These are phyloP conservation scores for Pygoscelis adeliae DNA, from an alignment of 2,113 vertebrate genomes.

Conservation along the genomic window DNA sequence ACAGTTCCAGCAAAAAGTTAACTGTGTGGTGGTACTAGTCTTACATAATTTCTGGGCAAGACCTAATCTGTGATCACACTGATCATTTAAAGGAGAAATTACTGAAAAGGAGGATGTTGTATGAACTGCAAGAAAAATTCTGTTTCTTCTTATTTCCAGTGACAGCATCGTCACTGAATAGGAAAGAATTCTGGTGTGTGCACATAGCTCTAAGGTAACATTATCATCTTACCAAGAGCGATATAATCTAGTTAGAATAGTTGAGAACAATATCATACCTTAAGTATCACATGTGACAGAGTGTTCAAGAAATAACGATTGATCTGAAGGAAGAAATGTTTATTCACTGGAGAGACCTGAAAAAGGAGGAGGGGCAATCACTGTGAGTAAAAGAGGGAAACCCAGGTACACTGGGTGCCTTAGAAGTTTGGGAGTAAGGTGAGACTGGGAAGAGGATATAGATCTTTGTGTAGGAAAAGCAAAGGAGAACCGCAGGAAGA, in stretches of 20 bases:
- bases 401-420: background rate
- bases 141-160: background rate
- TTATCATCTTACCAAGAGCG: accelerated
- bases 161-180: background rate
- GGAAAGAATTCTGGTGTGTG: background rate
- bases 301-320: background rate
- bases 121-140: background rate
- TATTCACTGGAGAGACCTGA: background rate
- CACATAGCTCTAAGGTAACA: background rate
- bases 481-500: background rate
- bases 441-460: background rate
- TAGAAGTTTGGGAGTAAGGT: background rate
- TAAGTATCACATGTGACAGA: background rate
- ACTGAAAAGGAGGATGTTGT: background rate
- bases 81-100: background rate
- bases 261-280: background rate
- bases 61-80: background rate
- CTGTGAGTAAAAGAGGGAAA: background rate
- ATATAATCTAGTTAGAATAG: background rate
- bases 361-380: background rate
- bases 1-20: background rate
- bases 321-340: background rate
- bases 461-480: background rate
- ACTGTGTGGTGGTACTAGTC: background rate
- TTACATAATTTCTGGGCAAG: background rate